These are phyloP conservation scores for Euphysa ruthae DNA, from an alignment of 30 jellyfish, hydroid and myxozoan species.

Conservation along the genomic window DNA sequence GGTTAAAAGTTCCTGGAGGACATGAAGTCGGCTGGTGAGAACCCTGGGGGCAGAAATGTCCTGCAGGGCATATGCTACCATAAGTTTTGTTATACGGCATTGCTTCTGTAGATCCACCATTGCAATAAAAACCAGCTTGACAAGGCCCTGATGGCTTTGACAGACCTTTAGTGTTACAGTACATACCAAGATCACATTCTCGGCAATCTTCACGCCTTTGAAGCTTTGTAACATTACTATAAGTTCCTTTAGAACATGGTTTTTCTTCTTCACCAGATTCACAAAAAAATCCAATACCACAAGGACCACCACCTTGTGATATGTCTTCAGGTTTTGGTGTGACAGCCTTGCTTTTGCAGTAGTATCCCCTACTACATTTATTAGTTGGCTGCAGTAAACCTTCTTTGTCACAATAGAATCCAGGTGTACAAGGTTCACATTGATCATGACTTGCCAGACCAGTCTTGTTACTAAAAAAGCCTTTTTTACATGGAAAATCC, in stretches of 20 bases:
- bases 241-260: conserved; percentile 91
- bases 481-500: conserved; percentile 73
- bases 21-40: conserved; percentile 82
- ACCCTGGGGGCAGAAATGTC: conserved; percentile 73
- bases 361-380: conserved; percentile 81
- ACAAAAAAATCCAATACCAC: conserved; percentile 84
- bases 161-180: conserved; percentile 70
- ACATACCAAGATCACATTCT: conserved; percentile 86
- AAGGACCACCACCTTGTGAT: conserved; percentile 92
- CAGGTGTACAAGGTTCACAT: conserved; percentile 96
- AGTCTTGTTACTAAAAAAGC: conserved; percentile 77
- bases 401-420: conserved; percentile 79
- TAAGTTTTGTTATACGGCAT: conserved; percentile 52
- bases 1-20: conserved; percentile 94
- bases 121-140: conserved; percentile 78
- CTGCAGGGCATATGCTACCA: conserved; percentile 83
- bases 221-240: conserved; percentile 52
- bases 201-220: conserved; percentile 56
- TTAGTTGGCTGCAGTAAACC: conserved; percentile 65
- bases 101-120: conserved; percentile 50
- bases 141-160: conserved; percentile 78
- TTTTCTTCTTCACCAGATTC: conserved; percentile 62
- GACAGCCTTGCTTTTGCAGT: conserved; percentile 71
- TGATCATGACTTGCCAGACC: conserved; percentile 71
- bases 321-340: conserved; percentile 60